A percentile compares a stretch with the other conserved stretches of the same genome.
Conservation (phyloP, 2,888 invertebrate species). For the Scrobipalpa atriplicella region DNA sequence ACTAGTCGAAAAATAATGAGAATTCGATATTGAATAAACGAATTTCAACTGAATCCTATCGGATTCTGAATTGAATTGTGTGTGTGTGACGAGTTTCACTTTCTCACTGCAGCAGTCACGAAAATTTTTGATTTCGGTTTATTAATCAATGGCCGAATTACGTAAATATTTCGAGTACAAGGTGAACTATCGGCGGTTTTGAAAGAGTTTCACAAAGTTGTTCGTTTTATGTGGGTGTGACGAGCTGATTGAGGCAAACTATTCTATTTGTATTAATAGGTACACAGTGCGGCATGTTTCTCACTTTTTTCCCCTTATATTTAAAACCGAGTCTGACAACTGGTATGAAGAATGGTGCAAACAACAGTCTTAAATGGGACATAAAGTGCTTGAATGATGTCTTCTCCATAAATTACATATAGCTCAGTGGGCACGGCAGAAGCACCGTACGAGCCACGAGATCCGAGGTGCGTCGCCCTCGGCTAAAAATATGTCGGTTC, state of each 20-base stretch:
- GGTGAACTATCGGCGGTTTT: conserved; percentile 16
- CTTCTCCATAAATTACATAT: no score
- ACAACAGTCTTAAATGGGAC: no score
- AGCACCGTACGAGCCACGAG: conserved; percentile 7
- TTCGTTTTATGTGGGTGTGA: conserved; percentile 36
- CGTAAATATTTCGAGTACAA: background rate
- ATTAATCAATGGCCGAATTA: background rate
- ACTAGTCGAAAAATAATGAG: background rate
- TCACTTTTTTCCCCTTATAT: no score
- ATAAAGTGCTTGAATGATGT: no score
- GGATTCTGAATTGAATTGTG: background rate
- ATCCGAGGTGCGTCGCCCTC: conserved; percentile 70
- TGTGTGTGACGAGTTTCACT: background rate
- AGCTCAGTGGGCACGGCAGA: conserved; percentile 38
- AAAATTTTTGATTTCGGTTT: background rate
- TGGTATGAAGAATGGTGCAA: no score
- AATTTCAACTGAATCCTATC: background rate
- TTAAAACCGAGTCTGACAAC: no score
- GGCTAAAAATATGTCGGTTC: conserved; percentile 76
- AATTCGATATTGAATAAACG: background rate
- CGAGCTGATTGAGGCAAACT: no score
- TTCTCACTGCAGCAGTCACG: background rate
- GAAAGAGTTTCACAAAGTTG: conserved; percentile 23
- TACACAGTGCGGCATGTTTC: no score
- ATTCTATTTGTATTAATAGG: no score